Conservation (phyloP, 2,888 invertebrate species). For the Machimus rusticus region DNA sequence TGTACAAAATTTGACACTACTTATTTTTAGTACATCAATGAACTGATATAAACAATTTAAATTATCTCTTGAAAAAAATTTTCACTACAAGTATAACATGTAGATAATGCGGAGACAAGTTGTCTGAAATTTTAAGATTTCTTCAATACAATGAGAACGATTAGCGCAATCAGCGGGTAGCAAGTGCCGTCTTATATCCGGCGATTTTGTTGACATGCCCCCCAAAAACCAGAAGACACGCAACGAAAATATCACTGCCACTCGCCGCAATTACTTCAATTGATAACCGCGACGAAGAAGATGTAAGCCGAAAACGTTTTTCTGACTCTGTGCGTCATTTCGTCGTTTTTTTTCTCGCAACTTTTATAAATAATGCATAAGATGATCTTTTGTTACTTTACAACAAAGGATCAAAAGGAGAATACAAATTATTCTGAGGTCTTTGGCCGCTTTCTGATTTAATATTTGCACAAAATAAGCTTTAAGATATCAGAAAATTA, state of each 20-base stretch:
- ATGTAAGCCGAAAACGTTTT: neutral
- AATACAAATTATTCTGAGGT: neutral
- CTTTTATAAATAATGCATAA: neutral
- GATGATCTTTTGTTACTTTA: neutral
- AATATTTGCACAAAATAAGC: neutral
- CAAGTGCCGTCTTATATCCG: neutral
- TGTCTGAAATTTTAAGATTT: neutral
- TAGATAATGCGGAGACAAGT: neutral
- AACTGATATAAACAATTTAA: neutral
- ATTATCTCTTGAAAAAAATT: neutral
- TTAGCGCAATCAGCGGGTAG: neutral
- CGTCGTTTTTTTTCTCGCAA: neutral
- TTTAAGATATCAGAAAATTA: neutral
- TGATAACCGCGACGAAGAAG: neutral
- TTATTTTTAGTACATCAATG: neutral
- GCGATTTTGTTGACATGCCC: neutral
- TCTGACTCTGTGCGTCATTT: neutral
- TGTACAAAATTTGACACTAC: neutral
- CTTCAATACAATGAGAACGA: neutral
- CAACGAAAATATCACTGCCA: neutral
- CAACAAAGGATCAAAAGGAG: neutral
- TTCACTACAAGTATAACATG: neutral
- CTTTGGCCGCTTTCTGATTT: neutral
- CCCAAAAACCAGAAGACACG: neutral
- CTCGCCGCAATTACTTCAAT: neutral